Evolutionary conservation across 2,113 vertebrate species (phyloP).

Genomic region (Australoheros scitulus): DNA sequence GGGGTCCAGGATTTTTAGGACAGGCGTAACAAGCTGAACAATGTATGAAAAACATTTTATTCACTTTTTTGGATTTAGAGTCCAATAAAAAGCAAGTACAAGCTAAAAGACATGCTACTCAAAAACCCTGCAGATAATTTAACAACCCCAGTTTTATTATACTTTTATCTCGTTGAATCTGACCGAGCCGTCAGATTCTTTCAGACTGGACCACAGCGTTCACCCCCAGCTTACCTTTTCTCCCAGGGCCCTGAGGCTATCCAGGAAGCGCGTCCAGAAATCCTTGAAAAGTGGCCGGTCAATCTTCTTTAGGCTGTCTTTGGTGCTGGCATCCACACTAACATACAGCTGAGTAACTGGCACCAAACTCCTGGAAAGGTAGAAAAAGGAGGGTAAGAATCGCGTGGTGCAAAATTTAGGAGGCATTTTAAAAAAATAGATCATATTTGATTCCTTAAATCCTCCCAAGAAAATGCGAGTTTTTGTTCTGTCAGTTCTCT

Average conservation of each 20-base stretch:
- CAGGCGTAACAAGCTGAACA: neutral
- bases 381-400: neutral
- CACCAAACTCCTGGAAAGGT: constrained; percentile 81
- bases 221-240: constrained; percentile 85
- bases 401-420: neutral
- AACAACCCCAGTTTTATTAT: neutral
- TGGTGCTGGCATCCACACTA: constrained; percentile 94
- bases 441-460: neutral
- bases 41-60: neutral
- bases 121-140: neutral
- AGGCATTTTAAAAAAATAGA: neutral
- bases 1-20: neutral
- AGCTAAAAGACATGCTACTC: neutral
- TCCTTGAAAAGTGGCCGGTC: constrained; percentile 97
- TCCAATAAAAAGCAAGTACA: neutral
- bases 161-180: neutral
- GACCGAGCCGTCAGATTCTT: neutral
- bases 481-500: neutral
- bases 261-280: constrained; percentile 95
- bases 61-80: neutral
- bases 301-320: constrained; percentile 91
- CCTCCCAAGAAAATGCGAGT: neutral
- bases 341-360: constrained; percentile 97
- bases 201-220: neutral
- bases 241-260: constrained; percentile 91